Evolutionary conservation across 92 coral and sea anemone genomes (phyloP), one percentile per base, ranked within the genome.

Genomic region (Umimayanthus chanpuru): DNA sequence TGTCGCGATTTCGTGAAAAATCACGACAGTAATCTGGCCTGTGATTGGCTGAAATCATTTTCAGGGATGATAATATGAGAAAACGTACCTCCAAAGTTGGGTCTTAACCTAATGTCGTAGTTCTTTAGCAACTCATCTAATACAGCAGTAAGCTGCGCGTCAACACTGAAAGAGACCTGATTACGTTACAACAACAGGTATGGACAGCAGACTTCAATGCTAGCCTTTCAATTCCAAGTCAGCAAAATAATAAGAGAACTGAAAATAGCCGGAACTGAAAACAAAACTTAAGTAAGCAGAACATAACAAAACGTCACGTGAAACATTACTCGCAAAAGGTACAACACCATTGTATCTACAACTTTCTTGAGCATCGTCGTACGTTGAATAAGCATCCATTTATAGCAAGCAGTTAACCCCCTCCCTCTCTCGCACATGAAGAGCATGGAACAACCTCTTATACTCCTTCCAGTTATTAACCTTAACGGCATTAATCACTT

Each of bases 101-200:
- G 99, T 73, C 99, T 91, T 3, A 95, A 89, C 66, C 99, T 82
- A 2, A 85, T 81, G 86, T 97, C 99, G 49, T 97, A 97, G 30
- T 89, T 93, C 67, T 79, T 80, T 26, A 95, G 85, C 38, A 97
- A 86, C 26, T 88, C 89, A 85, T 97, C 93, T 81, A 97, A 88
- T 21, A 97, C 87, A 14, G 79, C 87, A 1, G 87, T 83, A 5
- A 83, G 87, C 65, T 83, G 41, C 5, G 78, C 87, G 78, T 83
- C 87, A 71, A 43, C 58, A 29, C 87, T 83, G 65, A 39, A 78
- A 44, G 82, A 16, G 3, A 43, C 61, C 7, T 3, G 49, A 6
- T 9, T 0, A 23, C 25, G 12, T 49, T 44, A 49, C n/a, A 0
- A 61, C 26, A 61, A 61, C 6, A 61, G 26, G 68, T 61, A 61